Evolutionary conservation across 2,888 invertebrate species (phyloP), one percentile per base, ranked within the genome.

Genomic region (Frankliniella intonsa): DNA sequence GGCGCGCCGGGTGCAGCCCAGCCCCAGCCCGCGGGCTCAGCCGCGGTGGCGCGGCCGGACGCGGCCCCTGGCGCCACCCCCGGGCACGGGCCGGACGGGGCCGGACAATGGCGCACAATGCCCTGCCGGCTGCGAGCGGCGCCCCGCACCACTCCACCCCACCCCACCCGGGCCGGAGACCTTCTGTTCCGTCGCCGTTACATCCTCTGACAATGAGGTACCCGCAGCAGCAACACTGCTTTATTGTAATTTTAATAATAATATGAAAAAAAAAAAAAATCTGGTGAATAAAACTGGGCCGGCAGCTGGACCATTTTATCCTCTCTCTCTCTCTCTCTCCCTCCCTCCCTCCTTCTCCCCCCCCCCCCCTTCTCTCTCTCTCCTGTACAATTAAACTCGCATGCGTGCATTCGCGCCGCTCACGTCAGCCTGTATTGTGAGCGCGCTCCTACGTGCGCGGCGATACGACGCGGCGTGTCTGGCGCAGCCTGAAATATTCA

Each of bases 101-200:
- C 62, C 62, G 62, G 62, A 62, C 62, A 62, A 62, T 62, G 62
- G 62, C 3, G 38, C 62, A 62, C 62, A 62, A 62, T 62, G 62
- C 62, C 19, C 19, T 14, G 19, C 62, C 62, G 62, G 38, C 38
- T 38, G 38, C 38, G 38, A 38, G 38, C 38, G 38, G 38, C 38
- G 38, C 38, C 38, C 38, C 38, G 38, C 38, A 2, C 38, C 38
- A 38, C 38, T 5, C 38, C 38, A 38, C 38, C 38, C 38, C 38
- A 5, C 38, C 38, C 38, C 38, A 5, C 38, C 3, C 38, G 5
- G 55, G 14, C 55, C 55, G 17, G 14, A 10, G 22, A 76, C 69
- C 69, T 76, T 76, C 69, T 76, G 69, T 76, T 76, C 69, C 69
- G 62, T 19, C 62, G 62, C 19, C 62, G 69, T 76, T 76, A 76